Evolutionary conservation across 2,113 vertebrate species (phyloP), one percentile per base, ranked within the genome.

Genomic region (Entelurus aequoreus): DNA sequence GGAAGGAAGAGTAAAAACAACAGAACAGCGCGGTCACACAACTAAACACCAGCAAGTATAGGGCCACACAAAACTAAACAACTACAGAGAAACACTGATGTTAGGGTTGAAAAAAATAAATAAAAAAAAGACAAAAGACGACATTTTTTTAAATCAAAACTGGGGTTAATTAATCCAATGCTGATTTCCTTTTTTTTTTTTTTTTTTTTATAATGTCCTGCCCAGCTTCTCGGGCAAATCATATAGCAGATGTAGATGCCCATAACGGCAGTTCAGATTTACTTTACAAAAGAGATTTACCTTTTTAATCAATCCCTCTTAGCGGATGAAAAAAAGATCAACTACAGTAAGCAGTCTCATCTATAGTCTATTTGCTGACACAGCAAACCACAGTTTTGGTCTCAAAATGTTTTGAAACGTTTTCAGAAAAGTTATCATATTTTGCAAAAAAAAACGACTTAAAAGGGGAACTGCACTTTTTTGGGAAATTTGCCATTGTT

Each of bases 291-390:
- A n/a, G n/a, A n/a, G n/a, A n/a, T n/a, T 93, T 91, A 98, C 95
- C 92, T 89, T 93, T 87, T 90, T 94, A 90, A 94, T 89, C 88
- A 97, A 92, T 92, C 90, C 97, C 93, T 92, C 85, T 87, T 81
- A 68, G 94, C 94, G 82, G 88, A 84, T 71, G 82, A 78, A 83
- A 83, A 76, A 86, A 87, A 84, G 69, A 73, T 52, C 77, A 16
- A 19, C 68, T 13, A 58, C 42, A 44, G 60, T 79, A 55, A 74
- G 60, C n/a, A 60, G 16, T 60, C 35, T 54, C 19, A 62, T 21
- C 28, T 9, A 28, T 15, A 54, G 8, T 53, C 42, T 46, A 46
- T 9, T 46, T 5, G 12, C 42, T 4, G 12, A 12, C 42, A 46
- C 42, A 46, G 42, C 42, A 46, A 46, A 11, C 4, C 10, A 4